Evolutionary conservation across 1,140 invertebrate genomes (phyloP).

Genomic region (Papilio glaucus): DNA sequence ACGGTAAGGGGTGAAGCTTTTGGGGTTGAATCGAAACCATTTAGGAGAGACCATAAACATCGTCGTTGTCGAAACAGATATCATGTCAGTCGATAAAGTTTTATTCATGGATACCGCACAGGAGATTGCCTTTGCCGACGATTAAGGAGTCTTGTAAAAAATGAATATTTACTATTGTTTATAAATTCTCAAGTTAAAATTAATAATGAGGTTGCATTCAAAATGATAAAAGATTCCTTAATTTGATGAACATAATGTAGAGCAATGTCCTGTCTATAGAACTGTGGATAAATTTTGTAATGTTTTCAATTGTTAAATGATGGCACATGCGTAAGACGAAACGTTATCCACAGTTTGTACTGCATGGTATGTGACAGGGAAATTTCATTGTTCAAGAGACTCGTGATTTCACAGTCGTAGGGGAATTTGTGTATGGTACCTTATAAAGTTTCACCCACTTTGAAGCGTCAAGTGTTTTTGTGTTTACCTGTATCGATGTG

Average conservation of each 20-base stretch:
- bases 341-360: constrained; percentile 58
- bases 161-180: background rate
- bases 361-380: constrained; percentile 72
- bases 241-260: background rate
- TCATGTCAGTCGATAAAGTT: constrained; percentile 48
- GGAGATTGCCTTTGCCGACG: constrained; percentile 46
- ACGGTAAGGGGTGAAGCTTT: constrained; percentile 84
- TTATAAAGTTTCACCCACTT: constrained; percentile 83
- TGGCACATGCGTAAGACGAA: background rate
- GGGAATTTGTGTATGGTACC: constrained; percentile 82
- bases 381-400: constrained; percentile 45
- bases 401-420: constrained; percentile 56
- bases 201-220: background rate
- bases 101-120: constrained; percentile 35
- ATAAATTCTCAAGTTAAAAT: background rate
- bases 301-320: background rate
- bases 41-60: constrained; percentile 60
- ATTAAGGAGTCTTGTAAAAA: constrained; percentile 20
- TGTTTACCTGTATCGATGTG: constrained; percentile 68
- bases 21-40: constrained; percentile 70
- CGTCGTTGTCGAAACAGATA: constrained; percentile 49
- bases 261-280: background rate
- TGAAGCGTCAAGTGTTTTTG: constrained; percentile 64
- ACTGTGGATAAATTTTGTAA: constrained; percentile 11
- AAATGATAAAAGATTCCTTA: constrained; percentile 25